Percentiles rank a stretch among this genome's conserved stretches.
Evolutionary conservation across 1,140 invertebrate species (phyloP).

Genomic region (Nylanderia fulva): DNA sequence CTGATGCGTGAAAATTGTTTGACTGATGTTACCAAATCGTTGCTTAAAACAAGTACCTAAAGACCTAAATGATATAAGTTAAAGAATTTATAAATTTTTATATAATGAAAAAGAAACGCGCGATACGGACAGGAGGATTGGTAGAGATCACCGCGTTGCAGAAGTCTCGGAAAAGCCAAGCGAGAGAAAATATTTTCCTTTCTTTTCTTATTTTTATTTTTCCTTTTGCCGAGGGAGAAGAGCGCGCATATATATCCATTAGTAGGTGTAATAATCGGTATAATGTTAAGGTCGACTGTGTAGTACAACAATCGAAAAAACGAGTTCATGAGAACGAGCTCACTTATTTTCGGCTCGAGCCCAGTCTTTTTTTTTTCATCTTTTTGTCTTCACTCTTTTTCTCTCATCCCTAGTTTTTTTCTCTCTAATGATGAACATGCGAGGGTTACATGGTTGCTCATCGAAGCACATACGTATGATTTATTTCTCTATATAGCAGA

Average conservation of each 20-base stretch:
- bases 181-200: slow-evolving; percentile 28
- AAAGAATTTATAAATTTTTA: slow-evolving; percentile 70
- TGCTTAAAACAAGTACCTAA: slow-evolving; percentile 84
- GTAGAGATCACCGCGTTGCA: not conserved
- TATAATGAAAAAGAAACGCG: slow-evolving; percentile 12
- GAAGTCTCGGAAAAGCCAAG: slow-evolving; percentile 7
- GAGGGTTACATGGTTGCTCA: not conserved
- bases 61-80: slow-evolving; percentile 86
- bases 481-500: not conserved
- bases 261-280: slow-evolving; percentile 35
- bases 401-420: slow-evolving; percentile 32
- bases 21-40: slow-evolving; percentile 86
- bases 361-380: slow-evolving; percentile 10
- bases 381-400: not conserved
- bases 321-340: slow-evolving; percentile 27
- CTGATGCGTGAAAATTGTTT: slow-evolving; percentile 84
- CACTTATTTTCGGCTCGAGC: slow-evolving; percentile 1
- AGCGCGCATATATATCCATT: not conserved
- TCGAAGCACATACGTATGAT: slow-evolving; percentile 14
- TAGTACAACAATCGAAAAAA: slow-evolving; percentile 57
- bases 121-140: not conserved
- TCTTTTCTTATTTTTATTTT: slow-evolving; percentile 19
- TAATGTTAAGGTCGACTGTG: slow-evolving; percentile 56
- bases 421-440: not conserved
- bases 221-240: not conserved